Evolutionary conservation across 1,140 invertebrate species (phyloP), one percentile per base, ranked within the genome.

Genomic region (Eurosta solidaginis): DNA sequence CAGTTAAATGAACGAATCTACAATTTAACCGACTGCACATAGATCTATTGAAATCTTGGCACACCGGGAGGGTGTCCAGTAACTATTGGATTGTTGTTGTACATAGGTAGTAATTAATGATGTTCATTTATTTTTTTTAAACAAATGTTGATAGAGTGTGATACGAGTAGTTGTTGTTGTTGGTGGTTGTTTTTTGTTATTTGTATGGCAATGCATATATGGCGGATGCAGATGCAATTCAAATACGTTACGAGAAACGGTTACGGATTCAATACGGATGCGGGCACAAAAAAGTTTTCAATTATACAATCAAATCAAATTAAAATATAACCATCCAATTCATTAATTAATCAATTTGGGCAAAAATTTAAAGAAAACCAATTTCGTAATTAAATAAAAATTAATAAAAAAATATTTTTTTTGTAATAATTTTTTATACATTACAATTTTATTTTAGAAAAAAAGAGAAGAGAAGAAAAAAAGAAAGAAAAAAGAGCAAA

Each of bases 51-150:
- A 97, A 98, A 97, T 97, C 96, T 95, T 94, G 96, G 96, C 95
- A 98, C 94, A 97, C 96, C 95, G 94, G 96, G 95, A 97, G 96
- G 96, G 95, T 98, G 96, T 96, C 96, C 96, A 97, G 96, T 96
- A 97, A 97, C 96, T 98, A 93, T 89, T 95, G 33, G n/a, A 81
- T 82, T 78, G 44, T 82, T 82, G 82, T 80, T n/a, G n/a, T n/a
- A n/a, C n/a, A n/a, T n/a, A n/a, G n/a, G n/a, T n/a, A n/a, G 82
- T 77, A 79, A 80, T 78, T 76, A 44, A 79, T 79, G 52, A 78
- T 52, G 75, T 81, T 79, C 29, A 40, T 80, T 74, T 79, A 33
- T 78, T 73, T 81, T 80, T 80, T 68, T 82, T 77, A 20, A 68
- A n/a, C n/a, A 22, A 27, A 33, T 22, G 59, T 68, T 3, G 59